Percentiles rank a stretch among this genome's conserved stretches.
phyloP scores from a whole-genome alignment of 1,140 invertebrate genomes.

The Apis cerana region DNA sequence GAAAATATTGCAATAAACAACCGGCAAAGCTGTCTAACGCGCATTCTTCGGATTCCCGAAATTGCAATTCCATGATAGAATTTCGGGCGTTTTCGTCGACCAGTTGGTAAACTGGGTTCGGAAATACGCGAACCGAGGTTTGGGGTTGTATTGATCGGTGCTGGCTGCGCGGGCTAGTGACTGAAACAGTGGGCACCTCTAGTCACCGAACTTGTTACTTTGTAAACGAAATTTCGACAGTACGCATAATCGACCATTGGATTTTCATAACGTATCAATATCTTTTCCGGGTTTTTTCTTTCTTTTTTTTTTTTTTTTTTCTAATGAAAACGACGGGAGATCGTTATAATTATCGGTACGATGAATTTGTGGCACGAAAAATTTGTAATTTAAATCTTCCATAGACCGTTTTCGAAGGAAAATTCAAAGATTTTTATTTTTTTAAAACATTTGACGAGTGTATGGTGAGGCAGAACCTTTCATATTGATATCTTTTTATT shows the following conservation, averaged over 20 bases:
- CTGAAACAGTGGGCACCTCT: slow-evolving; percentile 66
- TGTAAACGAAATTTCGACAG: slow-evolving; percentile 51
- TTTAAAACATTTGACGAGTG: too few relatives aligned
- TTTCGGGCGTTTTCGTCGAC: slow-evolving; percentile 62
- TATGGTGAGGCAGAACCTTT: too few relatives aligned
- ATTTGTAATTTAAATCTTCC: too few relatives aligned
- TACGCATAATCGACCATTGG: slow-evolving; percentile 29
- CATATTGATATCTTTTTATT: too few relatives aligned
- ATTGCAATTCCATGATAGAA: slow-evolving; percentile 45
- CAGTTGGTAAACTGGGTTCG: slow-evolving; percentile 69
- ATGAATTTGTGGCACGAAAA: too few relatives aligned
- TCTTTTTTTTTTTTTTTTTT: too few relatives aligned
- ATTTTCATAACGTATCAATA: background rate
- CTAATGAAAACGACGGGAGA: too few relatives aligned
- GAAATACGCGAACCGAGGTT: slow-evolving; percentile 72
- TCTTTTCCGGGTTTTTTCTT: too few relatives aligned
- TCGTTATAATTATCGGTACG: too few relatives aligned
- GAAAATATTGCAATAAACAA: slow-evolving; percentile 7
- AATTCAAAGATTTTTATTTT: too few relatives aligned
- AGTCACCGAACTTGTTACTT: slow-evolving; percentile 47
- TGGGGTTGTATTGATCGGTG: slow-evolving; percentile 76
- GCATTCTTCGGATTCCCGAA: slow-evolving; percentile 14
- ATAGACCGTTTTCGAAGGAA: too few relatives aligned
- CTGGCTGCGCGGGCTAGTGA: slow-evolving; percentile 66
- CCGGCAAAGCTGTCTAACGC: background rate